Conservation (phyloP, 2,113 vertebrate species). For the Smithornis capensis region DNA sequence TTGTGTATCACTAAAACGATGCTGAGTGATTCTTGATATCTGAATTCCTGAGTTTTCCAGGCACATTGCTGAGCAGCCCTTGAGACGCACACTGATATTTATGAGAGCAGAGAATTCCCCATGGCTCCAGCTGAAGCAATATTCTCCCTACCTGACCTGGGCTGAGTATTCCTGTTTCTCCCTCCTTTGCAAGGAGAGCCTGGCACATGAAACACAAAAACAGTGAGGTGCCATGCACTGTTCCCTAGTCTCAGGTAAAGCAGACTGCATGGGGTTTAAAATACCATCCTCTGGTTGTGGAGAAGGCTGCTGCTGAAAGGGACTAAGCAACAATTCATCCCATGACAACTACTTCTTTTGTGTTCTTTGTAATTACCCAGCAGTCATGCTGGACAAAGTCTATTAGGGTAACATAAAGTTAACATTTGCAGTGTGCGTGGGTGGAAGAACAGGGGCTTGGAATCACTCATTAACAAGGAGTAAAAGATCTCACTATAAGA, state of each 20-base stretch:
- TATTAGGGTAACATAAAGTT: conserved; percentile 7
- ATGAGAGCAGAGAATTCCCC: background rate
- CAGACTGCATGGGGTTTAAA: background rate
- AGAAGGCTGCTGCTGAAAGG: background rate
- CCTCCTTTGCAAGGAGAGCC: background rate
- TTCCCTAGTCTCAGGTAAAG: background rate
- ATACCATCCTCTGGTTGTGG: background rate
- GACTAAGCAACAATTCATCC: background rate
- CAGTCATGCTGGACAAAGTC: background rate
- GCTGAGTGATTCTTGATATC: background rate
- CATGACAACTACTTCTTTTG: background rate
- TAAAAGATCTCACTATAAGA: background rate
- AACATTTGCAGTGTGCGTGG: background rate
- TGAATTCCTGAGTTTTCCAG: background rate
- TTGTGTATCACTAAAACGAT: background rate
- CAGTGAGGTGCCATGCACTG: rapidly evolving
- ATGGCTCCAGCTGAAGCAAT: background rate
- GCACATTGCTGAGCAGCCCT: background rate
- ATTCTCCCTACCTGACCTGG: background rate
- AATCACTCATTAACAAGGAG: background rate
- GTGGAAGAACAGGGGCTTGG: background rate
- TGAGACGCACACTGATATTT: background rate
- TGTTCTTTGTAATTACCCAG: background rate
- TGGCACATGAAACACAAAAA: background rate
- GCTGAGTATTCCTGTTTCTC: background rate